These are phyloP conservation scores for Noctilio leporinus DNA, from an alignment of 2,113 vertebrate species.

Conservation along the genomic window DNA sequence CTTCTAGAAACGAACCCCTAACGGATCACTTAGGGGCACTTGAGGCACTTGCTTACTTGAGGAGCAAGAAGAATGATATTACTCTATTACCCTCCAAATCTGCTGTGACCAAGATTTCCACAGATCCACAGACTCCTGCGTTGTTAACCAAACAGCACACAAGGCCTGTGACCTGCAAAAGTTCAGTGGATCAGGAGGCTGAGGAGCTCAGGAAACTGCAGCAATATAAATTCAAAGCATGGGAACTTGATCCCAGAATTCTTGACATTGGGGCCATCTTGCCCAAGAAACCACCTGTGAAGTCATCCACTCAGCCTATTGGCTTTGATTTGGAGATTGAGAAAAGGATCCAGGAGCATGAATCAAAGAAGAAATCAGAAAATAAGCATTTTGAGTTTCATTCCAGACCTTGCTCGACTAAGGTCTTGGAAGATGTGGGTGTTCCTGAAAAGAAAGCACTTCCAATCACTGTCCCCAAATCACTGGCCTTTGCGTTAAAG, in stretches of 20 bases:
- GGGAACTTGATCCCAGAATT: constrained; percentile 87
- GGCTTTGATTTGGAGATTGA: constrained; percentile 91
- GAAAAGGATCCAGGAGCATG: constrained; percentile 87
- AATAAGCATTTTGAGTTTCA: constrained; percentile 85
- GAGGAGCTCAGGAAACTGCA: constrained; percentile 85
- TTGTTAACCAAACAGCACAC: constrained; percentile 84
- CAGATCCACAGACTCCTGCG: constrained; percentile 85
- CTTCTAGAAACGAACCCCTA: too few species aligned
- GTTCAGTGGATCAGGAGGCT: constrained; percentile 84
- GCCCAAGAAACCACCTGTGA: constrained; percentile 84
- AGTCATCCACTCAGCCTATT: constrained; percentile 85
- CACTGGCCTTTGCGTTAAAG: too few species aligned
- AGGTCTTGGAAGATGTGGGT: constrained; percentile 90
- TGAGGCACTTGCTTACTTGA: too few species aligned
- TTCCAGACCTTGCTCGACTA: constrained; percentile 86
- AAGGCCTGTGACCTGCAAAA: constrained; percentile 83
- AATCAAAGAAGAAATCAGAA: constrained; percentile 82
- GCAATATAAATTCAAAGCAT: constrained; percentile 92
- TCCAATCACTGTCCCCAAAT: too few species aligned
- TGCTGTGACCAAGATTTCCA: constrained; percentile 74
- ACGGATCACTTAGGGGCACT: too few species aligned
- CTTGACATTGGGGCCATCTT: constrained; percentile 80
- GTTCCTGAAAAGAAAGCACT: too few species aligned
- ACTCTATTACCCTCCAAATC: constrained; percentile 78
- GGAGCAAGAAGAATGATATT: constrained; percentile 59